phyloP scores from a whole-genome alignment of 2,888 invertebrate species.

The Scaptomyza cyrtandrae region DNA sequence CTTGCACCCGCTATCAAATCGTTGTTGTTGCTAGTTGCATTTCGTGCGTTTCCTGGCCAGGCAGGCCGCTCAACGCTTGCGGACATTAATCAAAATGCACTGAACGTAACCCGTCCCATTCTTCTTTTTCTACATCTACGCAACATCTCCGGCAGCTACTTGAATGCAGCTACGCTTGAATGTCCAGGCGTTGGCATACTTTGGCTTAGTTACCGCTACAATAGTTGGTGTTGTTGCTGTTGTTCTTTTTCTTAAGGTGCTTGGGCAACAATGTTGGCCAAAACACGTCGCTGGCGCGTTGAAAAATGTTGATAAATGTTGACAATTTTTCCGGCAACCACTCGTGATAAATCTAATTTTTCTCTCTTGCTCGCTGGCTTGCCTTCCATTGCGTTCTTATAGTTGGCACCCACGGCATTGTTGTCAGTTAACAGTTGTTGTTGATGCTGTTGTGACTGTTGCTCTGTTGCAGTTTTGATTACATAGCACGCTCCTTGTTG shows the following conservation, averaged over 20 bases:
- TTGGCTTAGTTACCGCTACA: conserved; percentile 59
- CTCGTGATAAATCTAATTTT: conserved; percentile 82
- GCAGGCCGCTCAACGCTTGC: conserved; percentile 52
- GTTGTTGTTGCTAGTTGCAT: conserved; percentile 29
- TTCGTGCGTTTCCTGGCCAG: conserved; percentile 29
- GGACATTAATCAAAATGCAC: conserved; percentile 78
- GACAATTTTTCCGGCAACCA: conserved; percentile 83
- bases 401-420: conserved; percentile 69
- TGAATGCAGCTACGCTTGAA: conserved; percentile 18
- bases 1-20: conserved; percentile 25
- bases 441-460: conserved; percentile 48
- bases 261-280: conserved; percentile 43
- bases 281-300: conserved; percentile 72
- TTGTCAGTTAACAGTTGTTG: conserved; percentile 26
- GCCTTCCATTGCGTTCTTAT: conserved; percentile 52
- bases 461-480: conserved; percentile 60
- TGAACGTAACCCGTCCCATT: conserved; percentile 20
- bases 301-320: conserved; percentile 83
- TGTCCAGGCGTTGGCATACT: conserved; percentile 59
- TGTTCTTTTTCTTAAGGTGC: conserved; percentile 59
- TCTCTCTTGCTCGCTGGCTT: conserved; percentile 56
- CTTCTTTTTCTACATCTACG: conserved; percentile 17
- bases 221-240: conserved; percentile 33
- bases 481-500: conserved; percentile 49
- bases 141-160: conserved; percentile 35